A percentile compares a stretch with the other conserved stretches of the same genome.
phyloP scores from a whole-genome alignment of 2,888 invertebrate genomes.

The Caenorhabditis angaria region DNA sequence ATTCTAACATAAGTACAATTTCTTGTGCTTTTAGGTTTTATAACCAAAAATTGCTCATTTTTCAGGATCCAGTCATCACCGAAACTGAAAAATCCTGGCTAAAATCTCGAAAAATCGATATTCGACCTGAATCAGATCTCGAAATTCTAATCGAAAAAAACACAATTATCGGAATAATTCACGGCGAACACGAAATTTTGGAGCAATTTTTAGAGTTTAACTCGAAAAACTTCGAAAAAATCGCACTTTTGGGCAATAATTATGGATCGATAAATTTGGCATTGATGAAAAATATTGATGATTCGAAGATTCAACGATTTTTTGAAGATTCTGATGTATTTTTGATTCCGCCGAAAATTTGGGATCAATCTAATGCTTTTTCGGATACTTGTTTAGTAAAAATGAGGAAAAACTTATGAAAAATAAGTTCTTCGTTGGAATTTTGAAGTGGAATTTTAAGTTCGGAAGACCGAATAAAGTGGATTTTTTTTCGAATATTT shows the following conservation, averaged over 20 bases:
- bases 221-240: conserved; percentile 18
- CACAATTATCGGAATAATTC: conserved; percentile 31
- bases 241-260: conserved; percentile 43
- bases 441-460: too few relatives aligned
- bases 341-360: conserved; percentile 6
- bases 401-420: not conserved
- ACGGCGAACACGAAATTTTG: conserved; percentile 42
- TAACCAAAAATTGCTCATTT: conserved; percentile 3
- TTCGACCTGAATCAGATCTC: conserved; percentile 17
- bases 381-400: conserved; percentile 20
- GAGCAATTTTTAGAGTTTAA: conserved; percentile 36
- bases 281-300: conserved; percentile 7
- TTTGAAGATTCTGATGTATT: conserved; percentile 3
- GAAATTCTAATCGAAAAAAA: conserved; percentile 17
- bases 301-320: conserved; percentile 12
- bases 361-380: conserved; percentile 20
- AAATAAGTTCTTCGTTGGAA: too few relatives aligned
- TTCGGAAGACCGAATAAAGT: too few relatives aligned
- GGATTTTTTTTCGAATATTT: too few relatives aligned
- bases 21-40: too few relatives aligned
- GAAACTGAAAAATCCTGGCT: conserved; percentile 39
- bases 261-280: conserved; percentile 28
- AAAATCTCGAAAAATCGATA: conserved; percentile 12
- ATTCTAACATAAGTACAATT: too few relatives aligned
- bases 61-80: conserved; percentile 41